Base-by-base conservation (phyloP, 2,113 vertebrate species). In the Collichthys lucidus region DNA sequence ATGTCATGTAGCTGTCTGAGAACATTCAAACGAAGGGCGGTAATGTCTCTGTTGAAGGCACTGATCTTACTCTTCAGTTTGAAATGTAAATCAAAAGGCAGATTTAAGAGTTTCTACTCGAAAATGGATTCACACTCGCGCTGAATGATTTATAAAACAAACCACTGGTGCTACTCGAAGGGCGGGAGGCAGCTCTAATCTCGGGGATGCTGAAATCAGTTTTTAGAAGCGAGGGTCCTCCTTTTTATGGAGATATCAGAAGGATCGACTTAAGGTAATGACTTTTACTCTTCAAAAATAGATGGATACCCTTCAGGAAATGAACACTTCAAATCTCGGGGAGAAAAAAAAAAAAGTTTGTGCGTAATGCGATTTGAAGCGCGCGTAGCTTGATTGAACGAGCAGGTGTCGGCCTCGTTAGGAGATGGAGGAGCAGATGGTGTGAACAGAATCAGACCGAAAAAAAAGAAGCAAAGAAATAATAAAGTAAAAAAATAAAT, bases 131-230 rank as follows among this genome's bases (percentile, higher is more conserved):
- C 71, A 35, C n/a, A 44, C 26, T 76, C 70, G 17, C 3, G 0
- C 20, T 85, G 80, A 86, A 89, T 82, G 78, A 89, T 88, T 84
- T 74, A 84, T 86, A 86, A 88, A 88, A 89, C 68, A 82, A 91
- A 89, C 86, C 29, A 29, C 42, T 16, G 46, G 3, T 31, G 9
- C 56, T 63, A 57, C 71, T 67, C 77, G 77, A 89, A 82, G 75
- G 35, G 53, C 19, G 2, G 7, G n/a, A 53, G 49, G 65, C 7
- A 26, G 55, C 42, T 82, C 24, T 19, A 64, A 89, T 84, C 69
- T 53, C 14, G 46, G 55, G 55, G 49, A 62, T 52, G 61, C 42
- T 26, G 63, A 79, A 83, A 69, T 63, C 50, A 57, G 56, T 81
- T 82, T 79, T 79, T 11, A 76, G 31, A 82, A 5, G 70, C 59